Evolutionary conservation across 2,888 invertebrate species (phyloP).

Genomic region (Tyria jacobaeae): DNA sequence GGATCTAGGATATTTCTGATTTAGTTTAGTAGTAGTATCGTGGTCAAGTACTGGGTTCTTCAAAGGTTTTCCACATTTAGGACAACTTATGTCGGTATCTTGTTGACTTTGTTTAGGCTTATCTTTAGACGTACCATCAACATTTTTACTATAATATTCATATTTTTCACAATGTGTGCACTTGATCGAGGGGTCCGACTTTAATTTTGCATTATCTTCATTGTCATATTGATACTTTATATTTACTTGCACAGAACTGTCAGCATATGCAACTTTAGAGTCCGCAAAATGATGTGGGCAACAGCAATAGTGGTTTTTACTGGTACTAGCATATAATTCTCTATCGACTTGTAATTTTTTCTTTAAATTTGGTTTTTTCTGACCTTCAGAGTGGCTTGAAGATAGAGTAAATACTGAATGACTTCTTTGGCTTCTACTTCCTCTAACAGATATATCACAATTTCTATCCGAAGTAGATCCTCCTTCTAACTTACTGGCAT

Average conservation of each 20-base stretch:
- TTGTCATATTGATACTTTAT: constrained; percentile 50
- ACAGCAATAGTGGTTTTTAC: constrained; percentile 66
- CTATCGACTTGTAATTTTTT: constrained; percentile 62
- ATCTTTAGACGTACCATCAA: background rate
- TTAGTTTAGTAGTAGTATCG: background rate
- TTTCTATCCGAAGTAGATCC: constrained; percentile 61
- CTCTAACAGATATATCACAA: constrained; percentile 45
- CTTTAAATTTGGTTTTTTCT: constrained; percentile 62
- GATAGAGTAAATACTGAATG: constrained; percentile 82
- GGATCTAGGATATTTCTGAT: constrained; percentile 4
- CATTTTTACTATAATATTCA: constrained; percentile 30
- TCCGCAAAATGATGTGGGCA: constrained; percentile 62
- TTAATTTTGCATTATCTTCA: constrained; percentile 26
- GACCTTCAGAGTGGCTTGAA: constrained; percentile 68
- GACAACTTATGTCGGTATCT: background rate
- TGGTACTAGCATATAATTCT: constrained; percentile 55
- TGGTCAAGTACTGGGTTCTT: background rate
- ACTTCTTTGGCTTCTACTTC: constrained; percentile 66
- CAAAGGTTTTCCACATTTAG: constrained; percentile 10
- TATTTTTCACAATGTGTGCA: constrained; percentile 33
- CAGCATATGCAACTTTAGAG: constrained; percentile 59
- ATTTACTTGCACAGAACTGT: constrained; percentile 75
- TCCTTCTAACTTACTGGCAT: constrained; percentile 79
- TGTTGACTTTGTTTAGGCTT: constrained; percentile 3
- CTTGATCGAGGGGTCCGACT: constrained; percentile 15